A percentile compares a stretch with the other conserved stretches of the same genome.
Evolutionary conservation across 2,888 invertebrate species (phyloP).

Genomic region (Buathra laborator): DNA sequence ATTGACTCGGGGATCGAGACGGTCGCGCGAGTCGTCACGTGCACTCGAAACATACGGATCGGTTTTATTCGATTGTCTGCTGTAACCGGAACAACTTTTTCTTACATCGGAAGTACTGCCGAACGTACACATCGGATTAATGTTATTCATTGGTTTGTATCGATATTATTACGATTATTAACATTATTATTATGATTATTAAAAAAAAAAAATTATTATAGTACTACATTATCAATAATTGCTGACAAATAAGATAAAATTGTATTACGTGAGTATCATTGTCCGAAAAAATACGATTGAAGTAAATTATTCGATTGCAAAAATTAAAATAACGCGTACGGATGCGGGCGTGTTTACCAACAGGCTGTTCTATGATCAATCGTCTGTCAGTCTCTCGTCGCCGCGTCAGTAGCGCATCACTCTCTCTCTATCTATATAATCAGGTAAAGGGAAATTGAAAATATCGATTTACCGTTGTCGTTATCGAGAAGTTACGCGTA

Average conservation of each 20-base stretch:
- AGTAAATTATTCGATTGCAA: too few relatives aligned
- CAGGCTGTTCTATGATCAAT: background rate
- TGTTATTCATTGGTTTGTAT: background rate
- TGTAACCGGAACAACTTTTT: background rate
- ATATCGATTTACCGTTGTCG: conserved; percentile 7
- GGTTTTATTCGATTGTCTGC: background rate
- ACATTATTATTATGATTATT: background rate
- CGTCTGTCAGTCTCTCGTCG: background rate
- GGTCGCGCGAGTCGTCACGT: conserved; percentile 8
- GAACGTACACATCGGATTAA: background rate
- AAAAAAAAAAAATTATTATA: background rate
- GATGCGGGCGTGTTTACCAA: background rate
- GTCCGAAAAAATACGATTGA: too few relatives aligned
- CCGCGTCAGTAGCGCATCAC: background rate
- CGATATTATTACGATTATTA: background rate
- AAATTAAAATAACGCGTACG: background rate
- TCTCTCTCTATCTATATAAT: background rate
- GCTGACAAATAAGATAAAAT: too few relatives aligned
- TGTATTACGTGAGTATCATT: too few relatives aligned
- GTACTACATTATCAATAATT: too few relatives aligned
- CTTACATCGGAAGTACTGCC: background rate
- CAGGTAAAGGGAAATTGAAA: background rate
- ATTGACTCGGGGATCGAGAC: conserved; percentile 5
- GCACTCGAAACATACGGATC: background rate
- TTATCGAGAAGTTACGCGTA: background rate